phyloP scores from a whole-genome alignment of 1,140 invertebrate genomes.

The Drosophila eugracilis region DNA sequence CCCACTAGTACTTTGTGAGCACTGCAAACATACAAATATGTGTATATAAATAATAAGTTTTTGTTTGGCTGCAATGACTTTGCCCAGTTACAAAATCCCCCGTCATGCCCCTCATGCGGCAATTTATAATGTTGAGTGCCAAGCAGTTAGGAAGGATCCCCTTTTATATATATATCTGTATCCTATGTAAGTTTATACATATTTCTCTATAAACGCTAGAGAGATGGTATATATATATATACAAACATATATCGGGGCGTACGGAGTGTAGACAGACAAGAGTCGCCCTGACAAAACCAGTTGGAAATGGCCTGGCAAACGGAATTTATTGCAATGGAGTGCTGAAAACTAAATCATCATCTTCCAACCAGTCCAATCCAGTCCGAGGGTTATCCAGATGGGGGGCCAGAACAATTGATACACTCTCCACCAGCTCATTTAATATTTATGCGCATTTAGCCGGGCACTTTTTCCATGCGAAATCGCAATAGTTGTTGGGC shows the following conservation, averaged over 20 bases:
- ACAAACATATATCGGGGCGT: conserved; percentile 3
- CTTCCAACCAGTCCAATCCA: conserved; percentile 26
- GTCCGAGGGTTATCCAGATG: conserved; percentile 18
- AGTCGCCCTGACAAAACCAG: conserved; percentile 60
- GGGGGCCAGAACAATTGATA: conserved; percentile 51
- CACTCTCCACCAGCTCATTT: conserved; percentile 61
- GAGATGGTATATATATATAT: conserved; percentile 11
- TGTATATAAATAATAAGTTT: conserved; percentile 62
- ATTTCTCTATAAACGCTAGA: conserved; percentile 9
- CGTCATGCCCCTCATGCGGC: conserved; percentile 29
- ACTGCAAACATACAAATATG: conserved; percentile 44
- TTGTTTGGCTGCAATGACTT: conserved; percentile 61
- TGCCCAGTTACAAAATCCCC: conserved; percentile 10
- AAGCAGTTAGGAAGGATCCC: conserved; percentile 45
- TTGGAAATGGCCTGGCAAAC: conserved; percentile 65
- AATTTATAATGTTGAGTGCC: conserved; percentile 67
- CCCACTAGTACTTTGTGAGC: conserved; percentile 39
- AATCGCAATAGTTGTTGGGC: conserved; percentile 4
- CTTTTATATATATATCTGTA: conserved; percentile 3
- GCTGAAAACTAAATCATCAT: conserved; percentile 70
- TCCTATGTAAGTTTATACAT: neutral
- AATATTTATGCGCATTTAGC: conserved; percentile 70
- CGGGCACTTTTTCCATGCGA: conserved; percentile 39
- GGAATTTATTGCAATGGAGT: conserved; percentile 71
- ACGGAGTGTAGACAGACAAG: conserved; percentile 39